These are phyloP conservation scores for Oncorhynchus nerka DNA, from an alignment of 2,113 vertebrate genomes.

Conservation along the genomic window DNA sequence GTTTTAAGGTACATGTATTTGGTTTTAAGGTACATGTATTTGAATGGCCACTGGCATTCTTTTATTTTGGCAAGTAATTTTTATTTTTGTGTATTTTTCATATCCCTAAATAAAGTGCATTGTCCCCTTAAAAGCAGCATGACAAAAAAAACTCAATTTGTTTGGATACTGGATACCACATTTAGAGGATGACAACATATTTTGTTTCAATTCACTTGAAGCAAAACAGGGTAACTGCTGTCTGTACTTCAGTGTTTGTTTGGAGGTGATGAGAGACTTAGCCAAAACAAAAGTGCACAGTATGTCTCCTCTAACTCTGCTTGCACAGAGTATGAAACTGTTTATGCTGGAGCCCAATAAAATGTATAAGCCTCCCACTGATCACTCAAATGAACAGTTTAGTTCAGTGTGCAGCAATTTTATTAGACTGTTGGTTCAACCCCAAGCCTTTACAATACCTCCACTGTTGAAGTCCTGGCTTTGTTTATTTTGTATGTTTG, in stretches of 20 bases:
- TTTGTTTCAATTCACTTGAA: conserved; percentile 40
- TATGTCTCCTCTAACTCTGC: conserved; percentile 8
- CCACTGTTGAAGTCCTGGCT: conserved; percentile 49
- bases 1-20: conserved; percentile 44
- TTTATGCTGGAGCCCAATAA: conserved; percentile 52
- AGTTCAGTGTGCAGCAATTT: conserved; percentile 40
- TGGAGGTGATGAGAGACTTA: conserved; percentile 48
- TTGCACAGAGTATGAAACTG: conserved; percentile 4
- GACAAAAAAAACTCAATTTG: conserved; percentile 33
- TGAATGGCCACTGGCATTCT: conserved; percentile 38
- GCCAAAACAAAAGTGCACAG: conserved; percentile 51
- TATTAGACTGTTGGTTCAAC: conserved; percentile 46
- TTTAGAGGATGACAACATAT: conserved; percentile 29
- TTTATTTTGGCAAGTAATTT: conserved; percentile 15
- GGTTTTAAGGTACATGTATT: conserved; percentile 39
- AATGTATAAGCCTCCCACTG: conserved; percentile 49
- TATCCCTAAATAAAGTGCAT: not conserved
- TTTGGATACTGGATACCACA: conserved; percentile 46
- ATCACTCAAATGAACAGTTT: conserved; percentile 50
- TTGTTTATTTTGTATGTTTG: conserved; percentile 45
- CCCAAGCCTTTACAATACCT: conserved; percentile 57
- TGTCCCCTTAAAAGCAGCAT: not conserved
- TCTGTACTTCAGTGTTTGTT: conserved; percentile 38
- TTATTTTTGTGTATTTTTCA: conserved; percentile 4
- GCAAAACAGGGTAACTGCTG: conserved; percentile 37